Percentiles rank a stretch among this genome's conserved stretches.
These are phyloP conservation scores for Chaenodraco wilsoni DNA, from an alignment of 2,797 vertebrate genomes.

Conservation along the genomic window DNA sequence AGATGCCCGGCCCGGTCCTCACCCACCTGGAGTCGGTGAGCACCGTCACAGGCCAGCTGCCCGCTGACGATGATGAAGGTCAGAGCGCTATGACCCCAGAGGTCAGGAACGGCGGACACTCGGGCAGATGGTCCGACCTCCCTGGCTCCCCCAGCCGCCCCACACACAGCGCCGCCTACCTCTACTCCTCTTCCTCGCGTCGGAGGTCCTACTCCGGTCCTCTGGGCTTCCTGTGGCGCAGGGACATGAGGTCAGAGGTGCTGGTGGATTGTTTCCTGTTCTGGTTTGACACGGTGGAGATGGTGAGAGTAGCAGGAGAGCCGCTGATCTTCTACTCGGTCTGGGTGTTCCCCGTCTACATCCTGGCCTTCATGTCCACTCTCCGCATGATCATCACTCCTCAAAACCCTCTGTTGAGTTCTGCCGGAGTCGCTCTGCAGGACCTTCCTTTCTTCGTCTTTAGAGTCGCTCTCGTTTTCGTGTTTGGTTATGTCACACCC, in stretches of 20 bases:
- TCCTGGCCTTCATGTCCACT: constrained; percentile 83
- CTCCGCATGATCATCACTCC: constrained; percentile 79
- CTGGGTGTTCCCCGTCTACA: constrained; percentile 86
- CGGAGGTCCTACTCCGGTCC: constrained; percentile 44
- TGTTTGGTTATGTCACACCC: constrained; percentile 82
- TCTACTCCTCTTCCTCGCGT: constrained; percentile 65
- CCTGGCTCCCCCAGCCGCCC: constrained; percentile 23
- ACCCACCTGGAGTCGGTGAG: constrained; percentile 79
- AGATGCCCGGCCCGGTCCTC: constrained; percentile 69
- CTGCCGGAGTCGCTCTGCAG: constrained; percentile 78
- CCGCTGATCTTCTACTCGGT: constrained; percentile 71
- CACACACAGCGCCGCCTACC: constrained; percentile 43
- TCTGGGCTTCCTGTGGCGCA: constrained; percentile 67
- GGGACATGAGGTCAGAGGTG: constrained; percentile 77
- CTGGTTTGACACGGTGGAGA: constrained; percentile 88
- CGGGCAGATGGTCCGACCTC: constrained; percentile 39
- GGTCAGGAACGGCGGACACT: constrained; percentile 51
- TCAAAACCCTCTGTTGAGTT: constrained; percentile 72
- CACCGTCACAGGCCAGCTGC: constrained; percentile 72
- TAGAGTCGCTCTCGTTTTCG: constrained; percentile 78
- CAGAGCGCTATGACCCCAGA: constrained; percentile 54
- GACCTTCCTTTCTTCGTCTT: constrained; percentile 87
- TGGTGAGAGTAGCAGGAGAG: constrained; percentile 82
- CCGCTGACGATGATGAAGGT: constrained; percentile 39
- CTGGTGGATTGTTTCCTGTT: constrained; percentile 82